A percentile compares a stretch with the other conserved stretches of the same genome.
phyloP scores from a whole-genome alignment of 2,113 vertebrate genomes.

The Saccopteryx bilineata region DNA sequence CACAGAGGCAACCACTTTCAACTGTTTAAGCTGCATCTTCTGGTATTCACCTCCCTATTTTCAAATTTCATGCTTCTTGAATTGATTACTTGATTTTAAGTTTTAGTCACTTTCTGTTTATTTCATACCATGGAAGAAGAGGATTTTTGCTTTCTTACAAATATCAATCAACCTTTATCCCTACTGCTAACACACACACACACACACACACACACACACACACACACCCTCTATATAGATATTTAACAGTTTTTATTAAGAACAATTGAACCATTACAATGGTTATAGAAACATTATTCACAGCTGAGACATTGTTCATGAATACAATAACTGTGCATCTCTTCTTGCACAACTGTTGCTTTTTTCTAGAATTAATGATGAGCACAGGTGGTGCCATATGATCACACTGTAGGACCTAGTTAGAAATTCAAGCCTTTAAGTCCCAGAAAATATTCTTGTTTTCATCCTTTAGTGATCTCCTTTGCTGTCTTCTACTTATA shows the following conservation, averaged over 20 bases:
- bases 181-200: not conserved
- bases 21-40: not conserved
- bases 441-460: constrained; percentile 42
- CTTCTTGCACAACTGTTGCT: not conserved
- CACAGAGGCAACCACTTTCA: not conserved
- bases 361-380: constrained; percentile 31
- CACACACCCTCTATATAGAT: not conserved
- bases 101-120: constrained; percentile 28
- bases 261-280: not conserved
- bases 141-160: not conserved
- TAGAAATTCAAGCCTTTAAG: not conserved
- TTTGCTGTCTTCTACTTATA: not conserved
- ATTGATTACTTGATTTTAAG: not conserved
- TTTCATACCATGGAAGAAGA: not conserved
- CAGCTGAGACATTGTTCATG: not conserved
- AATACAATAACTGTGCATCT: not conserved
- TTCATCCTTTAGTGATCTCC: not conserved
- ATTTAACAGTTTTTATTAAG: constrained; percentile 21
- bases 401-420: not conserved
- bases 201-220: not conserved
- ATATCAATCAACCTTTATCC: not conserved
- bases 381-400: not conserved
- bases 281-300: constrained; percentile 11
- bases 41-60: not conserved
- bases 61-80: not conserved